Conservation (phyloP, 2,113 vertebrate species). For the Megaceryle maxima region DNA sequence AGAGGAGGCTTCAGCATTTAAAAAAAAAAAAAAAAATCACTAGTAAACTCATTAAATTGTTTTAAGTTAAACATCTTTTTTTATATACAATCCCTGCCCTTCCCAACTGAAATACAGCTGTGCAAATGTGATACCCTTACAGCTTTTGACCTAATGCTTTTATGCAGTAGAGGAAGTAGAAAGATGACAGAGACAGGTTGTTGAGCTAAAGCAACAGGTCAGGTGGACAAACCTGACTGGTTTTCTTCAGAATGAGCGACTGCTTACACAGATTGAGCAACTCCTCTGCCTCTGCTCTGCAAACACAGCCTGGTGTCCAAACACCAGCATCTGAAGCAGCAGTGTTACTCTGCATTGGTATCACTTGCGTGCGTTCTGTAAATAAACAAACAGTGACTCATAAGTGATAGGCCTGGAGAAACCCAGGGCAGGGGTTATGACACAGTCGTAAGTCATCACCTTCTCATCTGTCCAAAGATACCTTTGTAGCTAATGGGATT, state of each 20-base stretch:
- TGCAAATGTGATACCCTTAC: neutral
- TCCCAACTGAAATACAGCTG: neutral
- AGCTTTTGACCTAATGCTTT: neutral
- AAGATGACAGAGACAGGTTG: neutral
- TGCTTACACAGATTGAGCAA: neutral
- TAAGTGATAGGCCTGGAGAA: neutral
- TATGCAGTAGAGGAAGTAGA: neutral
- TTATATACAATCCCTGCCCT: neutral
- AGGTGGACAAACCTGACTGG: neutral
- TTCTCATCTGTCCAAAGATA: neutral
- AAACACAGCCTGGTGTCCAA: neutral
- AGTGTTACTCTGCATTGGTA: neutral
- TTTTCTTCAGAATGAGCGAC: neutral
- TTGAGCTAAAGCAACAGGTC: neutral
- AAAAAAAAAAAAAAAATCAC: neutral
- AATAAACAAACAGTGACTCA: constrained; percentile 44
- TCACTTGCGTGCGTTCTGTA: rapidly evolving
- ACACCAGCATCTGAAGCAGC: neutral
- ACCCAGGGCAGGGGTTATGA: neutral
- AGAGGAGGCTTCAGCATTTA: neutral
- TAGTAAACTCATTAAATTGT: neutral
- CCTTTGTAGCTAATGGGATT: neutral
- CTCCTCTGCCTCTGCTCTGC: neutral
- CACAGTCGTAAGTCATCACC: neutral
- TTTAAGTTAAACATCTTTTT: neutral